phyloP scores from a whole-genome alignment of 2,113 vertebrate species.

The Scolopax mira region DNA sequence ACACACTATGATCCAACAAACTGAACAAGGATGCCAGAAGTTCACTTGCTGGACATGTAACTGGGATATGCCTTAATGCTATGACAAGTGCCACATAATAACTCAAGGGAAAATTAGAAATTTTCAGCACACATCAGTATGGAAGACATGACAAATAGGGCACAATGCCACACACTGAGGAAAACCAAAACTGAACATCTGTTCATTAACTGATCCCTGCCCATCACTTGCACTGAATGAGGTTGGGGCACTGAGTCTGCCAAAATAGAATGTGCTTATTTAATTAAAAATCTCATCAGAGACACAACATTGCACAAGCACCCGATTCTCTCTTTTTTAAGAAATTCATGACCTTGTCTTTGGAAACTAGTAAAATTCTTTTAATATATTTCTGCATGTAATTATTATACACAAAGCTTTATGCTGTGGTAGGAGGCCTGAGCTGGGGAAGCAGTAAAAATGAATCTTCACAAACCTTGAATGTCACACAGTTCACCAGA shows the following conservation, averaged over 20 bases:
- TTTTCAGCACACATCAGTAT: background rate
- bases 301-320: background rate
- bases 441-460: background rate
- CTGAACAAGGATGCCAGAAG: background rate
- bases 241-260: background rate
- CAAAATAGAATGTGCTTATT: background rate
- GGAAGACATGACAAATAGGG: background rate
- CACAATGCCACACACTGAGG: background rate
- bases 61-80: background rate
- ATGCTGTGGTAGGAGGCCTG: background rate
- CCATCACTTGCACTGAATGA: background rate
- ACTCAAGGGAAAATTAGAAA: slow-evolving; percentile 2
- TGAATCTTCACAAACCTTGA: background rate
- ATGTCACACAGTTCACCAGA: background rate
- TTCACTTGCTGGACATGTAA: background rate
- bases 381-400: background rate
- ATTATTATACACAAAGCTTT: background rate
- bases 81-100: background rate
- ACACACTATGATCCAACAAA: rapidly evolving
- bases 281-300: slow-evolving; percentile 24
- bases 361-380: background rate
- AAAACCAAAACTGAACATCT: slow-evolving; percentile 29
- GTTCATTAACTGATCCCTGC: slow-evolving; percentile 24
- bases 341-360: background rate
- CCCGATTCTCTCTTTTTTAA: background rate